These are phyloP conservation scores for Isurus oxyrinchus DNA, from an alignment of 2,113 vertebrate species.

Conservation along the genomic window DNA sequence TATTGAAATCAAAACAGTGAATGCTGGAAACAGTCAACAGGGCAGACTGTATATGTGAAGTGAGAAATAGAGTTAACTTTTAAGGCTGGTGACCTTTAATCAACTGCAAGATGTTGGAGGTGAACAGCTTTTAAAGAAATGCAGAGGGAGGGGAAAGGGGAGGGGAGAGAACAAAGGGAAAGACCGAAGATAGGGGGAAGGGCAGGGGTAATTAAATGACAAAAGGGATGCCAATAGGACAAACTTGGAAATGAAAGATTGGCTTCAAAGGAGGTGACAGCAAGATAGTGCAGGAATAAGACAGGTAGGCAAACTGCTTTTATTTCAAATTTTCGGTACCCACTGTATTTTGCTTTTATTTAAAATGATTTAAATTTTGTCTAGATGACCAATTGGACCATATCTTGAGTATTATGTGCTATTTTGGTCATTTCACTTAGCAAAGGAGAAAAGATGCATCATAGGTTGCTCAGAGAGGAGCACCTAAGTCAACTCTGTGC, in stretches of 20 bases:
- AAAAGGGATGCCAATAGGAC: too few species aligned
- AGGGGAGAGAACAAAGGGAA: neutral
- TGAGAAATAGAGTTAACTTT: neutral
- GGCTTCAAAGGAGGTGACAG: too few species aligned
- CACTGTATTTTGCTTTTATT: neutral
- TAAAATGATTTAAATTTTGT: neutral
- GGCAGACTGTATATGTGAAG: neutral
- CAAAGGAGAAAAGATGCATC: neutral
- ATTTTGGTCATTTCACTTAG: neutral
- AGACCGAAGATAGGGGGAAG: neutral
- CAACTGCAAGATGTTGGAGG: neutral
- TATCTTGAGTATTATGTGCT: neutral
- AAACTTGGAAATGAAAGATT: neutral
- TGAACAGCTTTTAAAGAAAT: neutral
- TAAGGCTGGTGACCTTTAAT: neutral
- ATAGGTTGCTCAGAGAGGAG: neutral
- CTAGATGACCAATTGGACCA: neutral
- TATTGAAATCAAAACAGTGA: neutral
- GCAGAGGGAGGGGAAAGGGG: neutral
- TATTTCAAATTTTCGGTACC: neutral
- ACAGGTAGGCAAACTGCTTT: neutral
- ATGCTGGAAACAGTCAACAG: neutral
- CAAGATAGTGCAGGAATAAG: neutral
- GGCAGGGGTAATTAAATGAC: neutral
- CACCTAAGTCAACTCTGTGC: neutral